phyloP scores from a whole-genome alignment of 2,888 invertebrate genomes.

The Dynastes grantii region DNA sequence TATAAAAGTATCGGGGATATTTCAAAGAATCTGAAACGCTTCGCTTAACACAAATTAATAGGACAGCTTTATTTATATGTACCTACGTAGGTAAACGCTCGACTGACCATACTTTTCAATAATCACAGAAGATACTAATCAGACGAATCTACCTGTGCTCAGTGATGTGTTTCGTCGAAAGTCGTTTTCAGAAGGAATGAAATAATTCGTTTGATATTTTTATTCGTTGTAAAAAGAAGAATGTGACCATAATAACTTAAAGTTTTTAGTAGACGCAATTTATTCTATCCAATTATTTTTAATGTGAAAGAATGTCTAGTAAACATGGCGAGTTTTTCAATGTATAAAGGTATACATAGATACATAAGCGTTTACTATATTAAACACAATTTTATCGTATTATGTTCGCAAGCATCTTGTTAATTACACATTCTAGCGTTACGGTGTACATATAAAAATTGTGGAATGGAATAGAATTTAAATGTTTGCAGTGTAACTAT shows the following conservation, averaged over 20 bases:
- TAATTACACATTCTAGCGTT: no score
- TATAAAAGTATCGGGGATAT: background rate
- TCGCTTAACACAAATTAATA: slow-evolving; percentile 31
- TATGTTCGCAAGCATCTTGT: no score
- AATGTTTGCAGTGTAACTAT: no score
- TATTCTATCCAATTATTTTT: slow-evolving; percentile 1
- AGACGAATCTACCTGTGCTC: background rate
- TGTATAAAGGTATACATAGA: background rate
- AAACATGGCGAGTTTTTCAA: background rate
- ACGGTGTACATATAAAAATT: no score
- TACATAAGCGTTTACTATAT: no score
- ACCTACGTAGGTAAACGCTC: slow-evolving; percentile 13
- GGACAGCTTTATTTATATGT: background rate
- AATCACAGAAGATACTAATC: slow-evolving; percentile 5
- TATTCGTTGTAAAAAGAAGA: background rate
- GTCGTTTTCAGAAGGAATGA: background rate
- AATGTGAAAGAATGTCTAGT: background rate
- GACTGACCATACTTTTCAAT: background rate
- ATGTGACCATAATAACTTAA: background rate
- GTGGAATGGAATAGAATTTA: no score
- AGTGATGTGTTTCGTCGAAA: background rate
- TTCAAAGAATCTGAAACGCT: slow-evolving; percentile 28
- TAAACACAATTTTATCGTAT: no score
- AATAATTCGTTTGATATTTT: background rate
- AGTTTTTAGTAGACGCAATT: background rate